A percentile compares a stretch with the other conserved stretches of the same genome.
These are phyloP conservation scores for Orthosia incerta DNA, from an alignment of 2,888 invertebrate genomes.

Conservation along the genomic window DNA sequence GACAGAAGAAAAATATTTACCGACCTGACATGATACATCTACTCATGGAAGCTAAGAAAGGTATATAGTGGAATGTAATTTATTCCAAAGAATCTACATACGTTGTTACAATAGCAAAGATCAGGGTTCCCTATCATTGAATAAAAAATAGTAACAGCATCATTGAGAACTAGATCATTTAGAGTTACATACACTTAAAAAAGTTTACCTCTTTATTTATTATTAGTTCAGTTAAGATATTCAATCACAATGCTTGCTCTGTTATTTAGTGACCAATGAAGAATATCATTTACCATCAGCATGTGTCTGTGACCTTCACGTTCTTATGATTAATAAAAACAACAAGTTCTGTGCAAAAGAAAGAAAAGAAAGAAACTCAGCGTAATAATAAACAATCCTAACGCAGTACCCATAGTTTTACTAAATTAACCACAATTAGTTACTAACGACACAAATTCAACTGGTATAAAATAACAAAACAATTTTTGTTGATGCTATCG, in stretches of 20 bases:
- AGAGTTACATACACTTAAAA: too few species aligned
- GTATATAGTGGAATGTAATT: slow-evolving; percentile 52
- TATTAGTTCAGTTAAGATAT: too few species aligned
- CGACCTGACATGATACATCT: slow-evolving; percentile 91
- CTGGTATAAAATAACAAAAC: background rate
- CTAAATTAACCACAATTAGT: background rate
- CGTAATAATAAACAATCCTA: background rate
- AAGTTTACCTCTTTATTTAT: too few species aligned
- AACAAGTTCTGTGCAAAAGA: background rate
- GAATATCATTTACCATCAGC: too few species aligned
- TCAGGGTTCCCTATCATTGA: too few species aligned
- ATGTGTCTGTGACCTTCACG: background rate
- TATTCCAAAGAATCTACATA: background rate
- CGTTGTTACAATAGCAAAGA: too few species aligned
- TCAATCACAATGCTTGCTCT: too few species aligned
- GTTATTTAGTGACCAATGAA: too few species aligned
- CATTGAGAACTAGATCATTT: too few species aligned
- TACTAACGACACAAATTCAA: background rate
- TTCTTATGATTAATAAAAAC: background rate
- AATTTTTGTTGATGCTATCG: background rate
- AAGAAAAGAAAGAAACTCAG: too few species aligned
- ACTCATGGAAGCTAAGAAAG: slow-evolving; percentile 89
- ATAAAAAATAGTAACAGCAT: too few species aligned
- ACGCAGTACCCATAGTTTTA: background rate
- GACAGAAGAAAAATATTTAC: slow-evolving; percentile 78